Percentiles rank a stretch among this genome's conserved stretches.
Conservation (phyloP, 2,113 vertebrate species). For the Vulpes ferrilata region DNA sequence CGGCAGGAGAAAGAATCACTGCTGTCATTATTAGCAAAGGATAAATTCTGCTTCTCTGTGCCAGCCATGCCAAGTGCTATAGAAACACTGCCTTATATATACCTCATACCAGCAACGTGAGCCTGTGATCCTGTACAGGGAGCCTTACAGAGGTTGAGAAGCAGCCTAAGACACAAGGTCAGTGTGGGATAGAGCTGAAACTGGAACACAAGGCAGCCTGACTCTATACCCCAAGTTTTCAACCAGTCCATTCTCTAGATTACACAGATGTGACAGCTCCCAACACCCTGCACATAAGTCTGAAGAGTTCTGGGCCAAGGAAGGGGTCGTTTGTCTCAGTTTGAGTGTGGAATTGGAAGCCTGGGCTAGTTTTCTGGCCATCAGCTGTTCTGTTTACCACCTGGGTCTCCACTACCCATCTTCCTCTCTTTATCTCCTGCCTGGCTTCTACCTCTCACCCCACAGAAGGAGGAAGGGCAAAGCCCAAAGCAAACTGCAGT, state of each 20-base stretch:
- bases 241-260: neutral
- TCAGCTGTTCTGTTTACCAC: neutral
- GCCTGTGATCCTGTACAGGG: fast-evolving
- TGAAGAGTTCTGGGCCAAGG: neutral
- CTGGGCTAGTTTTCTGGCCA: neutral
- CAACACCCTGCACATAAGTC: neutral
- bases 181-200: neutral
- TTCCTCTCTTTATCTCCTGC: neutral
- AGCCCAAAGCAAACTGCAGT: fast-evolving
- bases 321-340: neutral
- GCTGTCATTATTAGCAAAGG: neutral
- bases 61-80: neutral
- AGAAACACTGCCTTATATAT: fast-evolving
- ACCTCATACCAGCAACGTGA: fast-evolving
- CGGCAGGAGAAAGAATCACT: neutral
- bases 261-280: fast-evolving
- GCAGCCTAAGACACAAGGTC: neutral
- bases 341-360: neutral
- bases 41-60: fast-evolving
- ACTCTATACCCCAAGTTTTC: neutral
- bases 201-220: neutral
- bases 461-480: neutral
- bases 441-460: neutral
- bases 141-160: neutral
- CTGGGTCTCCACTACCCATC: neutral